Evolutionary conservation across 2,888 invertebrate species (phyloP).

Genomic region (Caradrina clavipalpis): DNA sequence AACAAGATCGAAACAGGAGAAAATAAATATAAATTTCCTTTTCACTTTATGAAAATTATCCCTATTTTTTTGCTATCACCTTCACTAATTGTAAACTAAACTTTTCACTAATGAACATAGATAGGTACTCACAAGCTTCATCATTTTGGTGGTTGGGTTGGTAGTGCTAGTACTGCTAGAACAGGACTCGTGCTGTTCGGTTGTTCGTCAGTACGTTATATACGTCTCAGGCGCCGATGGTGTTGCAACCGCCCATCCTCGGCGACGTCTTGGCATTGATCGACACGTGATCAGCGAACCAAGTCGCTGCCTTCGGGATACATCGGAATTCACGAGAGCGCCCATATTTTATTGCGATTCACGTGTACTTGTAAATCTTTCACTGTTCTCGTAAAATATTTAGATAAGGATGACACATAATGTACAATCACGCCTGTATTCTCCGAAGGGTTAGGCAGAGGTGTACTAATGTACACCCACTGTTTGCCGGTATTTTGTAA

Average conservation of each 20-base stretch:
- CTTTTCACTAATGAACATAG: not conserved
- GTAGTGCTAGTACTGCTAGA: constrained; percentile 73
- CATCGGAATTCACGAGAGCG: constrained; percentile 67
- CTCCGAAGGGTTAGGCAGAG: no score
- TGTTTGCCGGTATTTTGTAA: no score
- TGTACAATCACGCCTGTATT: no score
- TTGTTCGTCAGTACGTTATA: constrained; percentile 75
- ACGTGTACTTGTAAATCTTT: constrained; percentile 56
- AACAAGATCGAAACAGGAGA: not conserved
- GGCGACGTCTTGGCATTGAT: constrained; percentile 84
- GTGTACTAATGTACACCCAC: no score
- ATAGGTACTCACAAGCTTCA: constrained; percentile 85
- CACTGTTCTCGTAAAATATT: constrained; percentile 25
- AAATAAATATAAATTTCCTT: not conserved
- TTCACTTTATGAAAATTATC: not conserved
- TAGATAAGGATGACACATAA: constrained; percentile 40
- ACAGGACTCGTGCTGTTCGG: constrained; percentile 76
- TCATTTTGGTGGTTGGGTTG: constrained; percentile 80
- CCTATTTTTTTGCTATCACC: not conserved
- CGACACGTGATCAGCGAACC: constrained; percentile 82
- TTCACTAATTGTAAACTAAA: not conserved
- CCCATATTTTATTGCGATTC: constrained; percentile 46
- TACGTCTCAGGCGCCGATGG: constrained; percentile 68
- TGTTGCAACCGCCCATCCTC: constrained; percentile 77
- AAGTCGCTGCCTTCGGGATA: constrained; percentile 68